These are phyloP conservation scores for Pelusios castaneus DNA, from an alignment of 2,113 vertebrate genomes.

Conservation along the genomic window DNA sequence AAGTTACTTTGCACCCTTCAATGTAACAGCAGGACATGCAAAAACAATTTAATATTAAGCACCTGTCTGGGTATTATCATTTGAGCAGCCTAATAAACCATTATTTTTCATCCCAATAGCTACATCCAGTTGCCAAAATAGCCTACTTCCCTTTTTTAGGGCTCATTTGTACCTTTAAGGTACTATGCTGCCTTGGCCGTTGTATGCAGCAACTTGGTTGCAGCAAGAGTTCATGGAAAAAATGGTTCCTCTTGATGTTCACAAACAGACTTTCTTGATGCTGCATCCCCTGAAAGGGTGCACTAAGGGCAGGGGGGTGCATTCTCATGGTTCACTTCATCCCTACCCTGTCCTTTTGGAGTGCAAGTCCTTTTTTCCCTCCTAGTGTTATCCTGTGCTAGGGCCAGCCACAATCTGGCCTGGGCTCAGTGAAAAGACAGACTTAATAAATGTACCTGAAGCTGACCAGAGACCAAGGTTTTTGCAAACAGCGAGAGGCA, in stretches of 20 bases:
- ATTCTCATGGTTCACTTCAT: not conserved
- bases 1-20: not conserved
- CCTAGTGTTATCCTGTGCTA: not conserved
- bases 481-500: not conserved
- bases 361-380: not conserved
- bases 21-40: not conserved
- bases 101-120: conserved; percentile 2
- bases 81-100: not conserved
- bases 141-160: conserved; percentile 5
- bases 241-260: conserved; percentile 12
- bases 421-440: conserved; percentile 18
- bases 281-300: not conserved
- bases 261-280: not conserved
- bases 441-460: conserved; percentile 16
- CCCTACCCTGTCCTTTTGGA: conserved; percentile 12
- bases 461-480: not conserved
- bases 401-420: not conserved
- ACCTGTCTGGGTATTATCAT: not conserved
- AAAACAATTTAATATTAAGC: not conserved
- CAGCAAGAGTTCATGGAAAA: not conserved
- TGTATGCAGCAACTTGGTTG: not conserved
- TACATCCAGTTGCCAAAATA: conserved; percentile 2
- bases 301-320: fast-evolving
- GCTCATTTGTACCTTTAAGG: not conserved
- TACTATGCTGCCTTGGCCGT: not conserved